Percentiles rank a stretch among this genome's conserved stretches.
phyloP scores from a whole-genome alignment of 2,797 vertebrate species.

The Acipenser ruthenus region DNA sequence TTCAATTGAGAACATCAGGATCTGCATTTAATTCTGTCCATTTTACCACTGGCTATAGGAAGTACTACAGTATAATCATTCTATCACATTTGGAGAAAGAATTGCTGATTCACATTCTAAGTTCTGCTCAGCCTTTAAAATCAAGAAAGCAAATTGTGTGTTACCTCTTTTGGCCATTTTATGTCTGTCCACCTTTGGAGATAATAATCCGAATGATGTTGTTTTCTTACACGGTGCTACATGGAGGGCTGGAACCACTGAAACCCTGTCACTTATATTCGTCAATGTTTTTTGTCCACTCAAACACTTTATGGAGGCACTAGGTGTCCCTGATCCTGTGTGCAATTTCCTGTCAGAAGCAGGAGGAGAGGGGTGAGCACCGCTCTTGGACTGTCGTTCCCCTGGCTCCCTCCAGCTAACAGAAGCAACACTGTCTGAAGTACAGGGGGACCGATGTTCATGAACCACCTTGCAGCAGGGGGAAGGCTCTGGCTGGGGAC shows the following conservation, averaged over 20 bases:
- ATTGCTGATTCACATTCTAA: too few relatives aligned
- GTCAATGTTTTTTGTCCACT: constrained; percentile 47
- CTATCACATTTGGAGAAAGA: too few relatives aligned
- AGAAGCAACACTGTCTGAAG: constrained; percentile 13
- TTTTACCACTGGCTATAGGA: too few relatives aligned
- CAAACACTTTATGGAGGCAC: constrained; percentile 50
- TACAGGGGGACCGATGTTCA: constrained; percentile 19
- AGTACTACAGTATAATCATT: too few relatives aligned
- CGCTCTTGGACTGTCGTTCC: constrained; percentile 28
- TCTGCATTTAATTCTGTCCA: too few relatives aligned
- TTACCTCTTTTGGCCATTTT: constrained; percentile 47
- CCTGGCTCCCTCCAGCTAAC: constrained; percentile 40
- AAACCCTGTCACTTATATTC: constrained; percentile 25
- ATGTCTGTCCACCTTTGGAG: constrained; percentile 57
- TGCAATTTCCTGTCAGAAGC: constrained; percentile 34
- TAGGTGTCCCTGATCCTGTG: too few relatives aligned
- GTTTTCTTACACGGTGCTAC: constrained; percentile 62
- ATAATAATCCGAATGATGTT: constrained; percentile 58
- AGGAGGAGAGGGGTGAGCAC: constrained; percentile 48
- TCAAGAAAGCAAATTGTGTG: neutral
- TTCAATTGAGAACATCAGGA: too few relatives aligned
- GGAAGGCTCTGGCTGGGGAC: constrained; percentile 22
- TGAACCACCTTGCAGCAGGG: constrained; percentile 17
- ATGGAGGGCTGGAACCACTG: constrained; percentile 52
- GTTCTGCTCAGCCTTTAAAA: too few relatives aligned